Conservation (phyloP, 1,140 invertebrate species). For the Drosophila ercepeae region DNA sequence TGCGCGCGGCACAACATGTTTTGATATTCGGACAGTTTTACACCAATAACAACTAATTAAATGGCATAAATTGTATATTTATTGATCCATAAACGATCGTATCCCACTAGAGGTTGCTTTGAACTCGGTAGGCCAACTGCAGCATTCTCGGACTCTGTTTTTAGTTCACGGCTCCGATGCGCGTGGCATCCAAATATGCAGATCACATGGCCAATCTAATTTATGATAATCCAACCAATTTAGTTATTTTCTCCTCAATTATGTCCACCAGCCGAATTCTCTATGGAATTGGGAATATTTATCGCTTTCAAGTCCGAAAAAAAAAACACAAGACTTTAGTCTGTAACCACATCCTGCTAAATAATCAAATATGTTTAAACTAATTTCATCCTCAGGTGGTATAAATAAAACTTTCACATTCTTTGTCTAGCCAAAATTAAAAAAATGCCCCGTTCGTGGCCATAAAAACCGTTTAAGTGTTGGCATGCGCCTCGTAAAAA, state of each 20-base stretch:
- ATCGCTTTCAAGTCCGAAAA: background rate
- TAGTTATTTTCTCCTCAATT: constrained; percentile 17
- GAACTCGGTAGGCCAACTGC: constrained; percentile 25
- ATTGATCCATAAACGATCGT: constrained; percentile 54
- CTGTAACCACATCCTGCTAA: constrained; percentile 2
- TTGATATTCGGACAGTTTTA: constrained; percentile 67
- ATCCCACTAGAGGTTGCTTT: constrained; percentile 26
- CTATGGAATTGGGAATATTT: constrained; percentile 7
- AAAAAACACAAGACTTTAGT: background rate
- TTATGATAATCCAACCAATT: constrained; percentile 29
- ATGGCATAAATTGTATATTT: constrained; percentile 62
- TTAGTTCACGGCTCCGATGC: constrained; percentile 19
- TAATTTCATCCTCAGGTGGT: constrained; percentile 16
- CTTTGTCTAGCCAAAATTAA: constrained; percentile 30
- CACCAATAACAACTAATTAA: constrained; percentile 73
- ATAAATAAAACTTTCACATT: constrained; percentile 19
- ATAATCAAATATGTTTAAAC: background rate
- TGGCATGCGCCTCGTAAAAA: constrained; percentile 63
- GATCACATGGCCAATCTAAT: constrained; percentile 30
- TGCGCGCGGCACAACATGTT: constrained; percentile 74
- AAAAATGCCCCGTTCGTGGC: background rate
- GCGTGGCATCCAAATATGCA: constrained; percentile 45
- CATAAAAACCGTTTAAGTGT: constrained; percentile 71
- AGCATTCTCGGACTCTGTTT: background rate
- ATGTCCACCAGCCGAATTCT: constrained; percentile 11